phyloP scores from a whole-genome alignment of 2,797 vertebrate genomes.

The Distichodus sexfasciatus region DNA sequence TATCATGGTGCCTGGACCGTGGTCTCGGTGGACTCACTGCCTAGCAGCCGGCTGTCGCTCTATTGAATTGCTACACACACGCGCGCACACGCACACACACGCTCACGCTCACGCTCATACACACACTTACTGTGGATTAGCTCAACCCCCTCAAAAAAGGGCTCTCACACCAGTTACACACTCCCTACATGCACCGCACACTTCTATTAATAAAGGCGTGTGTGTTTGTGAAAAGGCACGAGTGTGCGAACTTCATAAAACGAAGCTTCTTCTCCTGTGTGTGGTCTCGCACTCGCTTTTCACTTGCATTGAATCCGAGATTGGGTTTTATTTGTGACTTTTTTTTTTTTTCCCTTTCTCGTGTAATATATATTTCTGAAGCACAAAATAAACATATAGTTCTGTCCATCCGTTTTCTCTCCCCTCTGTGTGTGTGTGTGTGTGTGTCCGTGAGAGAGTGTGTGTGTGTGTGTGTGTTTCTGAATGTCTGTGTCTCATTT shows the following conservation, averaged over 20 bases:
- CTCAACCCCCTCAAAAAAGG: neutral
- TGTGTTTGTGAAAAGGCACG: neutral
- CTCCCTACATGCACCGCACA: neutral
- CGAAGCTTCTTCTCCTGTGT: too few species aligned
- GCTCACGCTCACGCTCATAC: slow-evolving; percentile 11
- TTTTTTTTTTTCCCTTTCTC: too few species aligned
- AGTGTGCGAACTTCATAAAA: too few species aligned
- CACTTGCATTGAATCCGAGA: too few species aligned
- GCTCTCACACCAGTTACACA: slow-evolving; percentile 15
- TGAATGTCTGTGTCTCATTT: too few species aligned
- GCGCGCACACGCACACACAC: slow-evolving; percentile 8
- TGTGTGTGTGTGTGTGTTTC: too few species aligned
- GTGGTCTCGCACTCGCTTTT: too few species aligned
- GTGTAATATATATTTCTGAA: too few species aligned
- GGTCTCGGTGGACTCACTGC: slow-evolving; percentile 53
- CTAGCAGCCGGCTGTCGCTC: slow-evolving; percentile 51
- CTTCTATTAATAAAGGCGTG: slow-evolving; percentile 2
- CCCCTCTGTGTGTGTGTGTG: neutral
- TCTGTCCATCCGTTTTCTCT: neutral
- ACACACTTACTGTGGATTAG: neutral
- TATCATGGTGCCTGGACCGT: slow-evolving; percentile 52
- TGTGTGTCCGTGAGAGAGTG: too few species aligned
- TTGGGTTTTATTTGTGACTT: too few species aligned
- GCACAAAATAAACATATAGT: too few species aligned
- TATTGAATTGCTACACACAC: slow-evolving; percentile 43